phyloP scores from a whole-genome alignment of 2,797 vertebrate species.

The Poeciliopsis turneri region DNA sequence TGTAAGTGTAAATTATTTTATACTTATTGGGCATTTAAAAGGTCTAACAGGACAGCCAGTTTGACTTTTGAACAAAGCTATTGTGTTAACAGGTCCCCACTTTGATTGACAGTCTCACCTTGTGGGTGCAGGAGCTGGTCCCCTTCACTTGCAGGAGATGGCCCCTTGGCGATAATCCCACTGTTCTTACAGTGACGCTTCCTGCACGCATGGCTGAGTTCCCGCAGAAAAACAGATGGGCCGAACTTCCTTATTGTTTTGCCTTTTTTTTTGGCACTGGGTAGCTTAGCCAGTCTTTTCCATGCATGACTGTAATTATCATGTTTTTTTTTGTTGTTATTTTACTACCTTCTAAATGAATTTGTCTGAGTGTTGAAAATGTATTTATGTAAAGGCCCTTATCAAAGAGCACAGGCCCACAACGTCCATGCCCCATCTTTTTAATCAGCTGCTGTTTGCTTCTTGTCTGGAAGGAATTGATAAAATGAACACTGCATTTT shows the following conservation, averaged over 20 bases:
- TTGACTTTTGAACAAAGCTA: background rate
- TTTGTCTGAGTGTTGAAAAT: slow-evolving; percentile 6
- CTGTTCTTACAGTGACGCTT: slow-evolving; percentile 61
- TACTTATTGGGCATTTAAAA: background rate
- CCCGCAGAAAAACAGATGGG: slow-evolving; percentile 75
- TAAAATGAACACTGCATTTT: slow-evolving; percentile 28
- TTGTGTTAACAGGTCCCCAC: background rate
- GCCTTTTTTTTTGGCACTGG: slow-evolving; percentile 35
- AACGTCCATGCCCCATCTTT: slow-evolving; percentile 52
- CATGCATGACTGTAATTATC: slow-evolving; percentile 20
- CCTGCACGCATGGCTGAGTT: slow-evolving; percentile 69
- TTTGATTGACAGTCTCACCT: slow-evolving; percentile 60
- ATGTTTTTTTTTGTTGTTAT: background rate
- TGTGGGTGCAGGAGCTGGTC: slow-evolving; percentile 42
- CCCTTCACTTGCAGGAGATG: slow-evolving; percentile 63
- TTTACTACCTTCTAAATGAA: background rate
- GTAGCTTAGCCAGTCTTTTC: slow-evolving; percentile 33
- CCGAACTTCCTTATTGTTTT: slow-evolving; percentile 63
- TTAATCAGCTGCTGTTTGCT: slow-evolving; percentile 26
- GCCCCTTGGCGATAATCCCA: slow-evolving; percentile 72
- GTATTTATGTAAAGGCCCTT: slow-evolving; percentile 13
- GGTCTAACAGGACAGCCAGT: background rate
- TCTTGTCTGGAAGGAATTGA: slow-evolving; percentile 51
- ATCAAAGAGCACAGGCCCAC: slow-evolving; percentile 35
- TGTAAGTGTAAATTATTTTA: background rate